Evolutionary conservation across 2,888 invertebrate species (phyloP).

Genomic region (Hydropsyche betteni): DNA sequence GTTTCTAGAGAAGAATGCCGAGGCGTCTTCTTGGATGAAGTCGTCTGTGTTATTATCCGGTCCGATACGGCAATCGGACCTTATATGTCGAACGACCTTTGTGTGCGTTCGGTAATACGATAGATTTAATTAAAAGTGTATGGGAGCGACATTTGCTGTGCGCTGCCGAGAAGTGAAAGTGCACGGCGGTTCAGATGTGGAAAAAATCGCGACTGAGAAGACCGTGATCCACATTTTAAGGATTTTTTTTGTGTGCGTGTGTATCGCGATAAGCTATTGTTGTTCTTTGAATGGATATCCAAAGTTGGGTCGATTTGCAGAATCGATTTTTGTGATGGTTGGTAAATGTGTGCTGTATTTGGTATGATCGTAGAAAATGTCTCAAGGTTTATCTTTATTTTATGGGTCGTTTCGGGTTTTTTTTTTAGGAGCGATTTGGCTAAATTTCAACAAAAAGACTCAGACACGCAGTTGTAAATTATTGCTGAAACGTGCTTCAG

Average conservation of each 20-base stretch:
- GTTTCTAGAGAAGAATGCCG: not conserved
- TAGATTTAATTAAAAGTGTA: too few species aligned
- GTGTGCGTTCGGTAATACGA: too few species aligned
- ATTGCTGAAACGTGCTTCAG: slow-evolving; percentile 18
- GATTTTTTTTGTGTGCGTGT: too few species aligned
- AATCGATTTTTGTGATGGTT: too few species aligned
- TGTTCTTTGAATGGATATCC: not conserved
- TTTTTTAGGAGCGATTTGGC: too few species aligned
- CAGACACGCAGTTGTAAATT: too few species aligned
- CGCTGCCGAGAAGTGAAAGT: slow-evolving; percentile 13
- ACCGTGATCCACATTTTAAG: slow-evolving; percentile 16
- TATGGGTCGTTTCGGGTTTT: too few species aligned
- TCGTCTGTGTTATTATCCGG: slow-evolving; percentile 11
- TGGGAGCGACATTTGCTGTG: not conserved
- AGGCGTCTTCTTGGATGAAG: not conserved
- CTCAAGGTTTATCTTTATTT: too few species aligned
- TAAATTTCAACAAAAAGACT: too few species aligned
- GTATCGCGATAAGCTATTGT: not conserved
- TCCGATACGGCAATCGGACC: slow-evolving; percentile 5
- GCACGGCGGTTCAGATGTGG: not conserved
- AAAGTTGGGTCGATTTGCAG: not conserved
- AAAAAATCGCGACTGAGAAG: slow-evolving; percentile 19
- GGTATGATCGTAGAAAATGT: too few species aligned
- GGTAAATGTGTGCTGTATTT: too few species aligned
- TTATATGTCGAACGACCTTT: slow-evolving; percentile 28